These are phyloP conservation scores for Athene cunicularia DNA, from an alignment of 2,113 vertebrate species.

Conservation along the genomic window DNA sequence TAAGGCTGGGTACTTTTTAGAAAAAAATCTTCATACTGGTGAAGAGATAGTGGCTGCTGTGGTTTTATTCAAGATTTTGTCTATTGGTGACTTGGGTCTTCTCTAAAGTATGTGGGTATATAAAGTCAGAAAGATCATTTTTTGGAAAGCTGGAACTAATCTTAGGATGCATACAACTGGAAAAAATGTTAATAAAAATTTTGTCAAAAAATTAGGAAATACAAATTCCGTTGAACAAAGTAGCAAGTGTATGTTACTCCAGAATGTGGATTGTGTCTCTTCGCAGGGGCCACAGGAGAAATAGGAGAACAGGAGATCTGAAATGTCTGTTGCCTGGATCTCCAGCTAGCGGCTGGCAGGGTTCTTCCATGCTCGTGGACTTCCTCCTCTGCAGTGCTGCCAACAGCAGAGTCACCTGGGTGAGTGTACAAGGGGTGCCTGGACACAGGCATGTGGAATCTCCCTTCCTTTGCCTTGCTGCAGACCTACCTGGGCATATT, in stretches of 20 bases:
- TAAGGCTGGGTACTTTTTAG: background rate
- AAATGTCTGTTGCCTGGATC: background rate
- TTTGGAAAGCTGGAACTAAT: background rate
- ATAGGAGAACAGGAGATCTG: accelerated
- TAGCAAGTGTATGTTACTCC: background rate
- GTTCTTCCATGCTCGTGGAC: background rate
- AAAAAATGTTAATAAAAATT: background rate
- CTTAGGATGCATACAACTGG: background rate
- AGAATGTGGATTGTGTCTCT: background rate
- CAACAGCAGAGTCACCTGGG: background rate
- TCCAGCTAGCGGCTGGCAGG: background rate
- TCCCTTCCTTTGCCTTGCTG: background rate
- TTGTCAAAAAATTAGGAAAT: background rate
- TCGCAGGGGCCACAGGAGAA: background rate
- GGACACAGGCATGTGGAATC: background rate
- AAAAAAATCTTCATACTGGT: background rate
- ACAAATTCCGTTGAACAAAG: background rate
- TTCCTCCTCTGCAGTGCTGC: background rate
- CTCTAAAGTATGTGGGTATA: background rate
- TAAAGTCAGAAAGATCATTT: background rate
- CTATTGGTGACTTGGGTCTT: background rate
- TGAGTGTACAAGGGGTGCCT: background rate
- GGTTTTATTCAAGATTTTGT: background rate
- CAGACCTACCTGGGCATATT: background rate
- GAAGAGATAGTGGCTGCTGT: background rate